Evolutionary conservation across 2,888 invertebrate genomes (phyloP).

Genomic region (Ctenicera cuprea): DNA sequence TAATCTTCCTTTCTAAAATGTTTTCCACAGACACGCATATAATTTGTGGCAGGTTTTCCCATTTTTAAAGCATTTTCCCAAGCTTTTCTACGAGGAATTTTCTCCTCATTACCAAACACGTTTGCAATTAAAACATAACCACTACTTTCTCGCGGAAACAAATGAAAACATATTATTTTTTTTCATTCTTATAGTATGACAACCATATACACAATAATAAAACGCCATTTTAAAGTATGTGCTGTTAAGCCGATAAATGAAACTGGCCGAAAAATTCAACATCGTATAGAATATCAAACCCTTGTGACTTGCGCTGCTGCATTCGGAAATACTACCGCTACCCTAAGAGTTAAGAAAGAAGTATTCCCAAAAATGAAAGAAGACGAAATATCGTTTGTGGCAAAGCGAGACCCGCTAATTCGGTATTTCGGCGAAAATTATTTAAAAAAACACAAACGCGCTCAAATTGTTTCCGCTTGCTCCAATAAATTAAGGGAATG

Average conservation of each 20-base stretch:
- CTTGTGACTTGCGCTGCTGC: conserved; percentile 3
- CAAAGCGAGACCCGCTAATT: conserved; percentile 33
- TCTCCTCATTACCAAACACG: no score
- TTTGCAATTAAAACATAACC: no score
- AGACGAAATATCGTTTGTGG: conserved; percentile 16
- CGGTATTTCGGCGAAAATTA: conserved; percentile 34
- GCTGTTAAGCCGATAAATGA: conserved; percentile 19
- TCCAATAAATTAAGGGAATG: conserved; percentile 42
- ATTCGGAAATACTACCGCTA: conserved; percentile 8
- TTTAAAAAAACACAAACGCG: conserved; percentile 41
- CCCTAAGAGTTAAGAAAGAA: conserved; percentile 32
- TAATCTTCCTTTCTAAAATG: no score
- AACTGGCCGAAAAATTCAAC: conserved; percentile 1
- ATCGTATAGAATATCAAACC: conserved; percentile 15
- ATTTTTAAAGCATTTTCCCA: no score
- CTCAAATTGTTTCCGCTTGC: not conserved
- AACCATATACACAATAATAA: no score
- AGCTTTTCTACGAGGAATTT: no score
- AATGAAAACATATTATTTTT: no score
- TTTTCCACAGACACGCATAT: no score
- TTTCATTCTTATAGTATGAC: no score
- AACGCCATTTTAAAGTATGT: conserved; percentile 22
- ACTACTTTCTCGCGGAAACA: no score
- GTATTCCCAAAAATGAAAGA: conserved; percentile 34
- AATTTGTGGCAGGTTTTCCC: no score